phyloP scores from a whole-genome alignment of 2,113 vertebrate species.

The Lophotis ruficrista region DNA sequence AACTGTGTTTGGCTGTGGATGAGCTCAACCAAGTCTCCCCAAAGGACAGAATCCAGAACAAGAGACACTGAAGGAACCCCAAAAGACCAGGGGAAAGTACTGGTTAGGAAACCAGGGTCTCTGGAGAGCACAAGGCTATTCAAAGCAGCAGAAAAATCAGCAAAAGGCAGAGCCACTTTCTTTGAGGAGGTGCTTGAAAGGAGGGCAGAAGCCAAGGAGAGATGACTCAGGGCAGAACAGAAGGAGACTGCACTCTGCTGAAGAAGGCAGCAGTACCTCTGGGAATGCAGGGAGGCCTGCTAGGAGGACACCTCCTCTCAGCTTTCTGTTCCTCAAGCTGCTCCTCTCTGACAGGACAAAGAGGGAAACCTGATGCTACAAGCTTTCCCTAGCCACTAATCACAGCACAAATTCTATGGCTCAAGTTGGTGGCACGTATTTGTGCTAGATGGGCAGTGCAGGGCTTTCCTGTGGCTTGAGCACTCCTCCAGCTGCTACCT shows the following conservation, averaged over 20 bases:
- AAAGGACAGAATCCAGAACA: neutral
- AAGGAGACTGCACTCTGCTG: neutral
- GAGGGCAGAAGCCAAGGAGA: neutral
- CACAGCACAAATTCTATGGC: neutral
- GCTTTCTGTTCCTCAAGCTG: neutral
- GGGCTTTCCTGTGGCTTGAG: neutral
- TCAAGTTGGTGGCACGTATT: neutral
- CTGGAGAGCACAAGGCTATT: neutral
- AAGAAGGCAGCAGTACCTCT: neutral
- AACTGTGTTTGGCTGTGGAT: neutral
- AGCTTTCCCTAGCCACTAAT: neutral
- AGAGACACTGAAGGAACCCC: neutral
- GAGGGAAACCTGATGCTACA: neutral
- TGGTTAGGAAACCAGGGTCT: neutral
- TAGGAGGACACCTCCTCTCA: neutral
- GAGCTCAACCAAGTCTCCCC: neutral
- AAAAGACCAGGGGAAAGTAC: neutral
- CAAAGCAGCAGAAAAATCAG: neutral
- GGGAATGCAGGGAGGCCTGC: neutral
- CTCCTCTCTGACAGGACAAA: neutral
- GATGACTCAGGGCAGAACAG: neutral
- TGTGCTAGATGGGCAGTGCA: neutral
- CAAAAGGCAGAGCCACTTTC: neutral
- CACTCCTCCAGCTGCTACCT: neutral
- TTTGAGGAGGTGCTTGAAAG: neutral